phyloP scores from a whole-genome alignment of 2,113 vertebrate genomes.

The Nansenia antarctica region DNA sequence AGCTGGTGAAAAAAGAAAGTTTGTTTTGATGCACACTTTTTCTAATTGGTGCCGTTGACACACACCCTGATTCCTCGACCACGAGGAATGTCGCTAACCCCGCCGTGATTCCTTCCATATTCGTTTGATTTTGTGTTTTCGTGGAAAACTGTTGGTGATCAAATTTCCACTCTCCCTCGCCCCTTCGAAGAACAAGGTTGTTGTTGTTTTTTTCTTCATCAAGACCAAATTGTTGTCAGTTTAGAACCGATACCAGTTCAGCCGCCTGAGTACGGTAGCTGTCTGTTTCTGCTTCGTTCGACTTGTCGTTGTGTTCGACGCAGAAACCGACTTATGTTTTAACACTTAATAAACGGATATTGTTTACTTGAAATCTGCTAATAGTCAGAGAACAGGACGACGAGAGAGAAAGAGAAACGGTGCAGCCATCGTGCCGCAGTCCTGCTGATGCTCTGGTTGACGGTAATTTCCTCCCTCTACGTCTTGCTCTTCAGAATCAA shows the following conservation, averaged over 20 bases:
- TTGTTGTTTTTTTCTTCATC: neutral
- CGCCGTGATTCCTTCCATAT: conserved; percentile 15
- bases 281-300: neutral
- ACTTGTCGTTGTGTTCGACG: neutral
- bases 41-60: conserved; percentile 54
- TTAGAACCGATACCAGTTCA: neutral
- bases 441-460: conserved; percentile 13
- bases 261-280: neutral
- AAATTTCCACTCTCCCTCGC: conserved; percentile 42
- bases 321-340: too few species aligned
- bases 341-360: neutral
- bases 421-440: too few species aligned
- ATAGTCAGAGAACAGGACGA: too few species aligned
- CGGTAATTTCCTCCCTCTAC: conserved; percentile 27
- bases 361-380: too few species aligned
- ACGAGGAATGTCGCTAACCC: conserved; percentile 33
- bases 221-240: neutral
- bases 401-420: neutral
- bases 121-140: conserved; percentile 39
- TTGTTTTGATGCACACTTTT: conserved; percentile 51
- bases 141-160: conserved; percentile 38
- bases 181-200: conserved; percentile 32
- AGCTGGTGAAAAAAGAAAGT: conserved; percentile 43
- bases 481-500: conserved; percentile 30
- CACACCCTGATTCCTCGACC: conserved; percentile 38